Base-by-base conservation (phyloP, 2,797 vertebrate species). In the Falco berigora region DNA sequence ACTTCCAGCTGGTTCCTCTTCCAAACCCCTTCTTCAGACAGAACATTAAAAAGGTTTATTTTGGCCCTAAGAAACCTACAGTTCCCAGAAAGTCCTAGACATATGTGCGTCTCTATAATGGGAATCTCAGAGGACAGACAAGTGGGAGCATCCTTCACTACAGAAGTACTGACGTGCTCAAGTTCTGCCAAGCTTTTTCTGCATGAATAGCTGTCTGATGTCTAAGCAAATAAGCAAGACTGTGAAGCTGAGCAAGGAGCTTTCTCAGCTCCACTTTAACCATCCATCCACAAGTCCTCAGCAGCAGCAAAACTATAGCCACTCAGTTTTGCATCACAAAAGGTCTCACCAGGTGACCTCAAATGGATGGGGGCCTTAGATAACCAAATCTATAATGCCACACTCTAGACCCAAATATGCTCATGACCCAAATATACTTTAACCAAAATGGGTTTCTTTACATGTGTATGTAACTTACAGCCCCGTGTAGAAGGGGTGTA, bases 401-500 rank as follows among this genome's bases (percentile, higher is more conserved):
- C 32, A 46, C 3, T 64, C 32, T 28, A 52, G 66, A 61, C 13
- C 3, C 8, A 32, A 62, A 73, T 42, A 73, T 28, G 12, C 20
- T 64, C 38, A 49, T 56, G 58, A 67, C 13, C 14, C 67, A 46
- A 73, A 83, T 23, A 28, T 8, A 36, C 9, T 69, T 63, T 55
- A 85, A 85, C 3, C 3, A 68, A 84, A 88, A 75, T 11, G 12
- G 1, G 1, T 0, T 14, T 47, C 38, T 71, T 67, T 17, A 20
- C 1, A 1, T 19, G 4, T 42, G 4, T 34, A 8, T 52, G 34
- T 62, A 52, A 40, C 10, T 7, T 27, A 13, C 10, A 59, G 30
- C 22, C 12, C 9, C 8, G 3, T 6, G 2, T 11, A 25, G 16
- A 9, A 11, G 17, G 5, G 2, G 1, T 14, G 8, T 38, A 58